Evolutionary conservation across 1,140 invertebrate species (phyloP).

Genomic region (Trissolcus basalis): DNA sequence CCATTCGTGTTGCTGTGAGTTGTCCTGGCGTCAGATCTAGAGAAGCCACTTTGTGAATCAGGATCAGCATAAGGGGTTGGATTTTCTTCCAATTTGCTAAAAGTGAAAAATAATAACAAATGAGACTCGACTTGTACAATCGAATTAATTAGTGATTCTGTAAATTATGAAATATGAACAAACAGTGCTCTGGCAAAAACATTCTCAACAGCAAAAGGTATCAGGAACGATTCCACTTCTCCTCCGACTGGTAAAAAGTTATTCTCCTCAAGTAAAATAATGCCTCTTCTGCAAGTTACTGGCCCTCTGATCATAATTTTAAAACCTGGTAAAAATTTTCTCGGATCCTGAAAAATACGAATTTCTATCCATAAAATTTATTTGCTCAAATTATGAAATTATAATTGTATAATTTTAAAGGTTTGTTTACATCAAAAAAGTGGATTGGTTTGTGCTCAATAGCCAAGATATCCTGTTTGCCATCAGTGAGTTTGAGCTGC

Average conservation of each 20-base stretch:
- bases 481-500: conserved; percentile 86
- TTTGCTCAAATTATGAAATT: no score
- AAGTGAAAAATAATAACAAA: conserved; percentile 16
- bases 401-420: background rate
- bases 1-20: conserved; percentile 54
- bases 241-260: conserved; percentile 84
- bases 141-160: background rate
- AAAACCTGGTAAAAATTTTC: conserved; percentile 68
- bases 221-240: conserved; percentile 81
- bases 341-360: conserved; percentile 59
- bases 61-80: conserved; percentile 71
- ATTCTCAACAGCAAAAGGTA: conserved; percentile 79
- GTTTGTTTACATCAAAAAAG: conserved; percentile 72
- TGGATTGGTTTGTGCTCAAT: conserved; percentile 84
- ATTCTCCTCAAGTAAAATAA: conserved; percentile 81
- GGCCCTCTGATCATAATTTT: conserved; percentile 79
- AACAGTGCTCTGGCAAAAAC: conserved; percentile 79
- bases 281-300: conserved; percentile 82
- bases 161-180: conserved; percentile 46
- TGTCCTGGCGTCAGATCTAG: conserved; percentile 58
- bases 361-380: no score
- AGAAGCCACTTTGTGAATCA: conserved; percentile 19
- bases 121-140: background rate
- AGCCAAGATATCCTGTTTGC: conserved; percentile 81
- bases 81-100: conserved; percentile 73